Evolutionary conservation across 2,113 vertebrate genomes (phyloP).

Genomic region (Synodontis membranacea): DNA sequence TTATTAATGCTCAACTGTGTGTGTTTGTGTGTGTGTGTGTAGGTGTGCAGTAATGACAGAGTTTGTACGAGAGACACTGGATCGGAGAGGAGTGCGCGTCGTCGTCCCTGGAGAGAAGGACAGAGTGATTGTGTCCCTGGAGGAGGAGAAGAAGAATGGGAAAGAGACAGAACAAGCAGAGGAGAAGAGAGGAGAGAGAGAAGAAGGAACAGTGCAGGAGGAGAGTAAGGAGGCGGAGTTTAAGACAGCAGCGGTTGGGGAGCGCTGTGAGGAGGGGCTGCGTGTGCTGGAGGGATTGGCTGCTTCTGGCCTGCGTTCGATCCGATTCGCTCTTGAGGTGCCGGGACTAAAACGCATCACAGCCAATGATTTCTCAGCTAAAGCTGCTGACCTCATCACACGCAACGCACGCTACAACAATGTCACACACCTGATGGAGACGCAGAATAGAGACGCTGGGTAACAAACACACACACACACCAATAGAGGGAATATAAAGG

Average conservation of each 20-base stretch:
- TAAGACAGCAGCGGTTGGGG: constrained; percentile 62
- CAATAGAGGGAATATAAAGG: too few species aligned
- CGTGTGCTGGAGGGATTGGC: constrained; percentile 86
- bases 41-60: constrained; percentile 91
- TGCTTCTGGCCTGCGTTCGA: constrained; percentile 87
- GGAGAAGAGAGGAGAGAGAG: constrained; percentile 44
- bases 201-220: constrained; percentile 54
- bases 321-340: constrained; percentile 87
- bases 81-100: constrained; percentile 78
- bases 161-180: not conserved
- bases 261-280: constrained; percentile 80
- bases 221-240: constrained; percentile 49
- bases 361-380: constrained; percentile 85
- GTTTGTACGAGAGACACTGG: constrained; percentile 80
- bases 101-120: constrained; percentile 81
- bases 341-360: constrained; percentile 82
- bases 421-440: constrained; percentile 76
- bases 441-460: constrained; percentile 86
- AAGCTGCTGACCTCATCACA: constrained; percentile 78
- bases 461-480: constrained; percentile 52
- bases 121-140: constrained; percentile 69
- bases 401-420: constrained; percentile 79
- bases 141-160: constrained; percentile 62
- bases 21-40: constrained; percentile 24
- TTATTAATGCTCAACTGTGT: not conserved